These are phyloP conservation scores for Anguilla megastoma DNA, from an alignment of 2,797 vertebrate species.

Conservation along the genomic window DNA sequence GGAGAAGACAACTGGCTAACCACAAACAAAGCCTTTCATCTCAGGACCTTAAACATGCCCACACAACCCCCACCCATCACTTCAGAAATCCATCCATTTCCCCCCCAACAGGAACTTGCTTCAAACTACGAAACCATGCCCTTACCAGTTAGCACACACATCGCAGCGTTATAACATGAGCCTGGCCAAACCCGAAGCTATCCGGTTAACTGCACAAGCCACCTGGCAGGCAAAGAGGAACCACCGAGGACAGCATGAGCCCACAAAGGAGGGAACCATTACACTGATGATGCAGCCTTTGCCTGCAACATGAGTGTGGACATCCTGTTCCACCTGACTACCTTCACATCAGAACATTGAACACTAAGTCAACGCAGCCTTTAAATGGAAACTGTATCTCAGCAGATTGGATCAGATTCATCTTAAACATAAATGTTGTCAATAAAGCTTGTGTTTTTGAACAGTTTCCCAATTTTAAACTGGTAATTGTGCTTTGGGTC, in stretches of 20 bases:
- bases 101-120: no score
- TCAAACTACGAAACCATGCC: background rate
- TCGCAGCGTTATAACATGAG: background rate
- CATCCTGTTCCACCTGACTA: background rate
- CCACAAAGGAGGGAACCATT: no score
- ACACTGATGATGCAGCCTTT: no score
- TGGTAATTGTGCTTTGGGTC: background rate
- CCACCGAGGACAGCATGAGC: background rate
- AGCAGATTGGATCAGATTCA: background rate
- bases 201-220: background rate
- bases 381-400: background rate
- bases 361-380: background rate
- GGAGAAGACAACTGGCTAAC: background rate
- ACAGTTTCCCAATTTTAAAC: background rate
- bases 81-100: background rate
- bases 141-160: background rate
- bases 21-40: background rate
- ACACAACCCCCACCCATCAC: no score
- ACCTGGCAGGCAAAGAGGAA: background rate
- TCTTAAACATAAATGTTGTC: background rate
- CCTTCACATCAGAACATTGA: background rate
- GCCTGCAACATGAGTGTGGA: background rate
- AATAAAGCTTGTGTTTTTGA: background rate
- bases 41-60: background rate
- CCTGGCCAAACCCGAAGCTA: background rate